Base-by-base conservation (phyloP, 2,113 vertebrate genomes). In the Phalacrocorax carbo region DNA sequence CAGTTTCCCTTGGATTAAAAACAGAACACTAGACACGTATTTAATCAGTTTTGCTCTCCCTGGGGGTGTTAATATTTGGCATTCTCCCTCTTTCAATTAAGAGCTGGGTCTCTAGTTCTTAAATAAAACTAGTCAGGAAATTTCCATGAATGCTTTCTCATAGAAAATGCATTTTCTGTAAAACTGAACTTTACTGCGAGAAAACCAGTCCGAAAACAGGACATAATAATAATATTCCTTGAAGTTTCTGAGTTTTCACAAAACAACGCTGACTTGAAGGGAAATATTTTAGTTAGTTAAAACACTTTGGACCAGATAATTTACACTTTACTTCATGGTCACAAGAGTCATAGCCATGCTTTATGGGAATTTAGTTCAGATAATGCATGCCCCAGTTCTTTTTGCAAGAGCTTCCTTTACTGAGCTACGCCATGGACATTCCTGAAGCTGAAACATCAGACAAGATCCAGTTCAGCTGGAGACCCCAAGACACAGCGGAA, bases 31-130 rank as follows among this genome's bases (percentile, higher is more conserved):
- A 96, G 82, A 95, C 87, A 96, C 76, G 6, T 87, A 93, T 96
- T 97, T 94, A 94, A 97, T 96, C 96, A 96, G 84, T 95, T 97
- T 94, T 90, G 46, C 57, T 96, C 64, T 95, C 94, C 93, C 95
- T 95, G 44, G 89, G 93, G 94, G 55, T 78, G 79, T 95, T 96
- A 96, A 94, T 96, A 93, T 92, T 94, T 97, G 97, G 96, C 97
- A 95, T 64, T 77, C 76, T 90, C 62, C 58, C 42, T 4, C 36
- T 92, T 95, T 95, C 87, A 93, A 93, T 96, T 97, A 94, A 93
- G 60, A 96, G 14, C 42, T 86, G 60, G 38, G 92, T 95, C 78
- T 95, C 46, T 81, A 70, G 68, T 80, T 93, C 78, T 96, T 95
- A 95, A 94, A 95, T 70, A 83, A 95, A 94, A 70, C 84, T 94